A percentile compares a stretch with the other conserved stretches of the same genome.
Conservation (phyloP, 2,888 invertebrate species). For the Oscheius sp. region DNA sequence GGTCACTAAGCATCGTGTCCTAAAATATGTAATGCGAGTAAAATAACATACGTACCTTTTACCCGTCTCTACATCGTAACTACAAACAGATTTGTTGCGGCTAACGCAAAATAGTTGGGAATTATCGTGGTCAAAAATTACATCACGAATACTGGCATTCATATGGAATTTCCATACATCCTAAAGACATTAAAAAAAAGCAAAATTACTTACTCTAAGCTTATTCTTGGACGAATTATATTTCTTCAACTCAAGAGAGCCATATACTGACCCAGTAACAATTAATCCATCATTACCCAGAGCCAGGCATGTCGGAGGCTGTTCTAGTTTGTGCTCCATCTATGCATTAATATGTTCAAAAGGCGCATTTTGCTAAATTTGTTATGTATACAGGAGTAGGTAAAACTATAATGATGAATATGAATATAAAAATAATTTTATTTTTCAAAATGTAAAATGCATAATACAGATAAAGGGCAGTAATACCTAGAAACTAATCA, state of each 20-base stretch:
- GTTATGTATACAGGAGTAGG: too few species aligned
- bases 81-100: slow-evolving; percentile 57
- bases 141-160: slow-evolving; percentile 45
- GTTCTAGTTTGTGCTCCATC: slow-evolving; percentile 40
- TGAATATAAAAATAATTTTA: background rate
- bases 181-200: slow-evolving; percentile 12
- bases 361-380: background rate
- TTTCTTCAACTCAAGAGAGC: slow-evolving; percentile 38
- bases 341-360: background rate
- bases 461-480: background rate
- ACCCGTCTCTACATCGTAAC: slow-evolving; percentile 63
- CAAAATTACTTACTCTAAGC: slow-evolving; percentile 21
- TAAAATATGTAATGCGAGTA: too few species aligned
- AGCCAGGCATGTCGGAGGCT: slow-evolving; percentile 41
- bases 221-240: slow-evolving; percentile 33
- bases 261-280: slow-evolving; percentile 49
- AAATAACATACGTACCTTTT: slow-evolving; percentile 51
- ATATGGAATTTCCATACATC: slow-evolving; percentile 50
- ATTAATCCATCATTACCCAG: slow-evolving; percentile 32
- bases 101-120: slow-evolving; percentile 46
- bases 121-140: slow-evolving; percentile 39
- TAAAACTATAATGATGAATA: too few species aligned
- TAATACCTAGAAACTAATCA: background rate
- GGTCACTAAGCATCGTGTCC: slow-evolving; percentile 44
- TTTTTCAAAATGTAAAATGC: slow-evolving; percentile 7